Conservation (phyloP, 2,888 invertebrate species). For the Habroteleia sp. region DNA sequence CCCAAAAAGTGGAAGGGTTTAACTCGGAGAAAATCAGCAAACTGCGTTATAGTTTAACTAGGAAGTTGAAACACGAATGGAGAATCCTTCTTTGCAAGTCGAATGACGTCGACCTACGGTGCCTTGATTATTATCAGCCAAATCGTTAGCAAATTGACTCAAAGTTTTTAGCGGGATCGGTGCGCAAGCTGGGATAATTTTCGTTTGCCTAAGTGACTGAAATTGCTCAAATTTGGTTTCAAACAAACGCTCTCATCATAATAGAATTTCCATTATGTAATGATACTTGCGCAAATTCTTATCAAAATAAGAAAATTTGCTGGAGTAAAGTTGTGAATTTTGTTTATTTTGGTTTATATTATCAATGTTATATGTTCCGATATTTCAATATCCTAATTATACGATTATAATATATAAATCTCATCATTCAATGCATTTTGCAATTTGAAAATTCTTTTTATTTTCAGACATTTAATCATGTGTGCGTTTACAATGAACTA, state of each 20-base stretch:
- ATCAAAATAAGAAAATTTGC: too few species aligned
- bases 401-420: too few species aligned
- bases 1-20: constrained; percentile 25
- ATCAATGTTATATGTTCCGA: too few species aligned
- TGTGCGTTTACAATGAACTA: too few species aligned
- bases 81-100: constrained; percentile 55
- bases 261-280: constrained; percentile 34
- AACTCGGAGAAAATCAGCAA: constrained; percentile 32
- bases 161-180: constrained; percentile 44
- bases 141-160: constrained; percentile 54
- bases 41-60: constrained; percentile 37
- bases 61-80: constrained; percentile 32
- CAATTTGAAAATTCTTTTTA: too few species aligned
- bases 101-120: constrained; percentile 32
- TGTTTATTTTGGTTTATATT: too few species aligned
- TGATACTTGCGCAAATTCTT: constrained; percentile 2
- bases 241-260: constrained; percentile 48
- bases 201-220: constrained; percentile 40
- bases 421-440: too few species aligned
- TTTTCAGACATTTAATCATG: too few species aligned
- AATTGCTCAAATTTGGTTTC: constrained; percentile 42
- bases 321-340: too few species aligned
- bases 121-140: constrained; percentile 46
- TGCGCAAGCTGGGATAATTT: constrained; percentile 36
- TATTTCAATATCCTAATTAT: too few species aligned